phyloP scores from a whole-genome alignment of 1,140 invertebrate genomes.

The Heliconius hewitsoni region DNA sequence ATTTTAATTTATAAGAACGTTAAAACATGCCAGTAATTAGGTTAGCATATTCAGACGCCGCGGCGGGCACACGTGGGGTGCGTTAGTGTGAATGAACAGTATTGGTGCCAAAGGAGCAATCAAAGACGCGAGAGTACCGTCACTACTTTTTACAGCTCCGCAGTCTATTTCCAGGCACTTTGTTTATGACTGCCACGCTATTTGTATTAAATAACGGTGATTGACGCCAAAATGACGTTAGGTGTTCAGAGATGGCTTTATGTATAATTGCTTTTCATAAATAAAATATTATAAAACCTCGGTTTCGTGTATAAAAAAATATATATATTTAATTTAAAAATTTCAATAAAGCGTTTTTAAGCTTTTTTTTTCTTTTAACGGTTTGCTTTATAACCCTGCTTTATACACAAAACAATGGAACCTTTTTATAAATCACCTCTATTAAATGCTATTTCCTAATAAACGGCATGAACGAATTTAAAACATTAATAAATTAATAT shows the following conservation, averaged over 20 bases:
- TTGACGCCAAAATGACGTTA: slow-evolving; percentile 12
- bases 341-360: no score
- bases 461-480: no score
- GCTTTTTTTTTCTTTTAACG: no score
- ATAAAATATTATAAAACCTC: background rate
- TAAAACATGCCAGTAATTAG: slow-evolving; percentile 31
- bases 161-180: slow-evolving; percentile 18
- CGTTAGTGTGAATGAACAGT: slow-evolving; percentile 39
- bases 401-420: no score
- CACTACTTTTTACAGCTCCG: slow-evolving; percentile 24
- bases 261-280: background rate
- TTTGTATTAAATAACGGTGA: slow-evolving; percentile 24
- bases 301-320: no score
- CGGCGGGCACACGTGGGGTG: slow-evolving; percentile 30
- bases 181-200: slow-evolving; percentile 24
- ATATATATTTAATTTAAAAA: no score
- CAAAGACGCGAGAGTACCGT: slow-evolving; percentile 27
- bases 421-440: no score
- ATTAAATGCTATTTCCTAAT: no score
- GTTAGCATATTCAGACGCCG: slow-evolving; percentile 34
- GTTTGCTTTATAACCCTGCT: no score
- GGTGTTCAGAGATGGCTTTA: background rate
- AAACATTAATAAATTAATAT: no score
- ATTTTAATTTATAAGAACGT: background rate
- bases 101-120: slow-evolving; percentile 38